A percentile compares a stretch with the other conserved stretches of the same genome.
Evolutionary conservation across 2,113 vertebrate genomes (phyloP).

Genomic region (Ophthalmolycus amberensis): DNA sequence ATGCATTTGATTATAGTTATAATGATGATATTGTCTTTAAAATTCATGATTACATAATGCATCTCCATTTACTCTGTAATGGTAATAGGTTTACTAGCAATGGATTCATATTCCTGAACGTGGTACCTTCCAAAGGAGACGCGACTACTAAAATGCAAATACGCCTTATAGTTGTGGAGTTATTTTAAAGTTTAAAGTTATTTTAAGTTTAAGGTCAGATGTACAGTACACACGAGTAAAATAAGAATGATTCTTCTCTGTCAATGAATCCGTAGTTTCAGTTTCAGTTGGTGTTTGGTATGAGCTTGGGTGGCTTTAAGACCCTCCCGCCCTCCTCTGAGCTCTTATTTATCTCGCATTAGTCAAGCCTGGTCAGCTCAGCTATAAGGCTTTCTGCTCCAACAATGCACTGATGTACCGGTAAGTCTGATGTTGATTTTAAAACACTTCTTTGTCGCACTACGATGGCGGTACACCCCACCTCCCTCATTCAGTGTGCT

Average conservation of each 20-base stretch:
- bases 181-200: too few species aligned
- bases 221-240: background rate
- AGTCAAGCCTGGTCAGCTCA: constrained; percentile 61
- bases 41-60: too few species aligned
- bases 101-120: too few species aligned
- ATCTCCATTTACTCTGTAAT: background rate
- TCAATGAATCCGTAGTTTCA: background rate
- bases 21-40: too few species aligned
- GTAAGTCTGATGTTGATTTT: constrained; percentile 44
- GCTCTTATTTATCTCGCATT: constrained; percentile 62
- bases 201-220: background rate
- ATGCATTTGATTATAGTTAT: too few species aligned
- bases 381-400: constrained; percentile 38
- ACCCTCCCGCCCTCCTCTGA: constrained; percentile 29
- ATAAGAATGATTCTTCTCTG: background rate
- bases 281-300: background rate
- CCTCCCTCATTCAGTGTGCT: constrained; percentile 11
- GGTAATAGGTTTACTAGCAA: too few species aligned
- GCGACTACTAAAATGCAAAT: background rate
- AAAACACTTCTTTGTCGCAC: constrained; percentile 42
- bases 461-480: constrained; percentile 2
- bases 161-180: background rate
- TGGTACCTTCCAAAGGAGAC: too few species aligned
- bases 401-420: constrained; percentile 41
- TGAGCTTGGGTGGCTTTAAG: constrained; percentile 16